These are phyloP conservation scores for Nycticorax nycticorax DNA, from an alignment of 2,113 vertebrate species.

Conservation along the genomic window DNA sequence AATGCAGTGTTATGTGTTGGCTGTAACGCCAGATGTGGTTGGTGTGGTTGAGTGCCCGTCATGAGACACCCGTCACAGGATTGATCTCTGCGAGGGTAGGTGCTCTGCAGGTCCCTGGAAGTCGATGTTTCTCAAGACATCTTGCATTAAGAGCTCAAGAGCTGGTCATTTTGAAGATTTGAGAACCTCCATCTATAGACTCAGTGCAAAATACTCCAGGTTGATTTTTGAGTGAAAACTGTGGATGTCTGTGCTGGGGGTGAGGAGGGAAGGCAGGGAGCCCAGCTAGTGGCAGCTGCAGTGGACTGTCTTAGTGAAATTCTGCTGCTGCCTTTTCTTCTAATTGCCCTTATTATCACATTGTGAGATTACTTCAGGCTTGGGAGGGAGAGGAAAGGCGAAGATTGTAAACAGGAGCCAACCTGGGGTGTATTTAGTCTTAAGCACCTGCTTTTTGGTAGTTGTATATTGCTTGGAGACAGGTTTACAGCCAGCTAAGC, in stretches of 20 bases:
- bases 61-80: fast-evolving
- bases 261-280: not conserved
- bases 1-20: fast-evolving
- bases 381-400: not conserved
- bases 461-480: not conserved
- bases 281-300: not conserved
- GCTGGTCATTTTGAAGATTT: not conserved
- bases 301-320: not conserved
- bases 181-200: not conserved
- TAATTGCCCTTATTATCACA: not conserved
- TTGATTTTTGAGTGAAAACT: not conserved
- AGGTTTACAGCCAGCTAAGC: not conserved
- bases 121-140: not conserved
- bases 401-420: not conserved
- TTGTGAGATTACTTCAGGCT: not conserved
- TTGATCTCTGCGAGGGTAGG: not conserved
- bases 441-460: not conserved
- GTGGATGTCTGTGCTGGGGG: not conserved
- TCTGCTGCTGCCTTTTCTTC: not conserved
- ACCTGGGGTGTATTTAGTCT: not conserved
- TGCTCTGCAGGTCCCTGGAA: not conserved
- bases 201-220: not conserved
- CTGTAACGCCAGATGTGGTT: not conserved
- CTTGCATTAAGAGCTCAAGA: not conserved
- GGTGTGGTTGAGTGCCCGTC: not conserved